Evolutionary conservation across 2,113 vertebrate species (phyloP), one percentile per base, ranked within the genome.

Genomic region (Cervus canadensis): DNA sequence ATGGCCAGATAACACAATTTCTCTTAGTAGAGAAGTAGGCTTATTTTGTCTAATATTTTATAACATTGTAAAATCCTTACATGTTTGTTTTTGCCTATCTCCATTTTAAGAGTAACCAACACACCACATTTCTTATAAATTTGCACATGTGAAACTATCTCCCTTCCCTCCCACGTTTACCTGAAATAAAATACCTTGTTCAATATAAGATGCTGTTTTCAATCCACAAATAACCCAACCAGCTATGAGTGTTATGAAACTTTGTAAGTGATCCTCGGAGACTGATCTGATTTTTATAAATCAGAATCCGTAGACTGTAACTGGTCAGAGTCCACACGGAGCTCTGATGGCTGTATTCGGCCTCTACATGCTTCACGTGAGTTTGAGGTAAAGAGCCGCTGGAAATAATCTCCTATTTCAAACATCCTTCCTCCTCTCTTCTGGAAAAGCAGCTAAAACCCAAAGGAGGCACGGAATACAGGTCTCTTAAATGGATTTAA

Each of bases 271-370:
- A 19, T 3, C 48, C 36, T 12, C 23, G 26, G 56, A 54, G 43
- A n/a, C 48, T 19, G 15, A 0, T 36, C 15, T 54, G 86, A 48
- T n/a, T 57, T 84, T 23, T 54, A n/a, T 52, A 36, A 36, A n/a
- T 79, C 36, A 23, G 62, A 81, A 57, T 54, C 40, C 28, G 12
- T 28, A 16, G 30, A 30, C 2, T 15, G 9, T 50, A 26, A 33
- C 5, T 7, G 33, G 50, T 50, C n/a, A 60, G 52, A 2, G 33
- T 14, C 26, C 43, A 14, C 2, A 6, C 0, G 0, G 36, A 40
- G 4, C 40, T 13, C 76, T 13, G 12, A 8, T 0, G 23, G 40
- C 14, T 54, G 33, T 0, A 4, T 3, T 26, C 28, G 2, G 23
- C 25, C 43, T 64, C 23, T 14, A 8, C 0, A 0, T 15, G 7